Evolutionary conservation across 1,140 invertebrate species (phyloP), one percentile per base, ranked within the genome.

Genomic region (Solen grandis): DNA sequence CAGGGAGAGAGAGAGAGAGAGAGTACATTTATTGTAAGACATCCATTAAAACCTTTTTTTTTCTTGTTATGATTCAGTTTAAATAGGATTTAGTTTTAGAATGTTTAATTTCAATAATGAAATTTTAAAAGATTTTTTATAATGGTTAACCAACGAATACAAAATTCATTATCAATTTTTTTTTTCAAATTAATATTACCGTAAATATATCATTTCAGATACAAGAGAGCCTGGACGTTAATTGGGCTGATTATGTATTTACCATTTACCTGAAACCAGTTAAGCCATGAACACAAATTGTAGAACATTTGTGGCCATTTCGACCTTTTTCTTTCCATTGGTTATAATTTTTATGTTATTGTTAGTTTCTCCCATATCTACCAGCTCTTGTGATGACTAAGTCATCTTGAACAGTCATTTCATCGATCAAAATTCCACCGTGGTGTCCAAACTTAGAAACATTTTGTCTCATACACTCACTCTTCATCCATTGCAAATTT

Each of bases 221-320:
- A 13, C 13, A n/a, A 16, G 36, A 16, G 33, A 16, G 25, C 35
- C 29, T 13, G 0, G 22, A 35, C 3, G 19, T 57, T 36, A n/a
- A n/a, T n/a, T n/a, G n/a, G n/a, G n/a, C n/a, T n/a, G n/a, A n/a
- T n/a, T n/a, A n/a, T n/a, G n/a, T 27, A 5, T 22, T 16, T 38
- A 22, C 8, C 35, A 10, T 33, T 19, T n/a, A 14, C 8, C n/a
- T 36, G 36, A 79, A 62, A 5, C 63, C 54, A 52, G 33, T 62
- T 36, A 75, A 29, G 41, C 82, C 82, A 80, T 80, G 75, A 83
- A 76, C 5, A 83, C 70, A 35, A 60, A 75, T 33, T 75, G 76
- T 19, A 80, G 65, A n/a, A 70, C 74, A 76, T 84, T 69, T 13
- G 69, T 84, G 36, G 82, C 65, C n/a, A n/a, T n/a, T n/a, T n/a